phyloP scores from a whole-genome alignment of 2,113 vertebrate genomes.

The Ailuropoda melanoleuca region DNA sequence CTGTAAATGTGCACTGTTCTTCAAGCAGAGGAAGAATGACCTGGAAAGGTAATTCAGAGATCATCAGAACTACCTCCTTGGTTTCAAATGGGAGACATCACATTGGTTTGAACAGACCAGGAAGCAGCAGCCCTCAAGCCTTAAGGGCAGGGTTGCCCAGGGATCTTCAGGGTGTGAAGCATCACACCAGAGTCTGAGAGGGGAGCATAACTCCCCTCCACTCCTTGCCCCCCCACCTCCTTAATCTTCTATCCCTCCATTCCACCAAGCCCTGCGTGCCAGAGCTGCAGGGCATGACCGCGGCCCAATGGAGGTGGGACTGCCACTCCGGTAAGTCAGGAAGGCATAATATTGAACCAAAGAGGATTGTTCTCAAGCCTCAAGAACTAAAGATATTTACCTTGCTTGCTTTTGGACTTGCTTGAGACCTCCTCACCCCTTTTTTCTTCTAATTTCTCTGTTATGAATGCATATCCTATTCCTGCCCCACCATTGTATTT shows the following conservation, averaged over 20 bases:
- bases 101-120: not conserved
- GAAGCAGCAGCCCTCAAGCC: not conserved
- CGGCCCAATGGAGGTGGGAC: not conserved
- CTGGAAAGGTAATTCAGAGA: not conserved
- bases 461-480: not conserved
- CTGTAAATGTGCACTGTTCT: not conserved
- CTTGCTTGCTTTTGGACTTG: not conserved
- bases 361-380: not conserved
- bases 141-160: not conserved
- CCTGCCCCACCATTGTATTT: not conserved
- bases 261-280: not conserved
- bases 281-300: not conserved
- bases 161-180: not conserved
- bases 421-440: not conserved
- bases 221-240: not conserved
- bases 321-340: not conserved
- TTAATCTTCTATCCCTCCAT: accelerated
- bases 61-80: not conserved
- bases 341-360: not conserved
- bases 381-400: not conserved
- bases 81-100: not conserved
- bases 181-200: not conserved
- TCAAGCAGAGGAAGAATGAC: not conserved
- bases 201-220: too few species aligned
- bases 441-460: not conserved